These are phyloP conservation scores for Pachycephala philippinensis DNA, from an alignment of 2,113 vertebrate species.

Conservation along the genomic window DNA sequence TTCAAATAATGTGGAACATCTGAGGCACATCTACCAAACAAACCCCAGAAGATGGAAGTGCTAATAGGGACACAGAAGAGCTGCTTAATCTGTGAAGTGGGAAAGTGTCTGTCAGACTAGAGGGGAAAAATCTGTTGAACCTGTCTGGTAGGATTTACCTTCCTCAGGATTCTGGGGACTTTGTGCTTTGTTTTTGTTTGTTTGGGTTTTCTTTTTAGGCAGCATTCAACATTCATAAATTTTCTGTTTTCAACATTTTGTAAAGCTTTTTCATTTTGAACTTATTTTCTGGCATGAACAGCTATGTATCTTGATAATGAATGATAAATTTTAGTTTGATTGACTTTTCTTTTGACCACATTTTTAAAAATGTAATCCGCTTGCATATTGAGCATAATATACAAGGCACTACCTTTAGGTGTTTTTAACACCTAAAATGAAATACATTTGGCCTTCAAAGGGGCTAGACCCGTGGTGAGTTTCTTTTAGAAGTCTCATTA, in stretches of 20 bases:
- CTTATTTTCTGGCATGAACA: not conserved
- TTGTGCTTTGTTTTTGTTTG: not conserved
- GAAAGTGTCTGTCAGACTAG: not conserved
- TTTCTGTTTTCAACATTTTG: not conserved
- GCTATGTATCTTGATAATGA: not conserved
- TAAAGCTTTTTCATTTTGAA: not conserved
- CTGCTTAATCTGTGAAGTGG: not conserved
- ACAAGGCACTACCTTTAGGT: not conserved
- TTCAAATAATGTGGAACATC: not conserved
- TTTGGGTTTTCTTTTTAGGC: not conserved
- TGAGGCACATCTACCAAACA: not conserved
- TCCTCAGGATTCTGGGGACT: not conserved
- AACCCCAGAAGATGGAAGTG: not conserved
- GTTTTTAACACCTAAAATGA: not conserved
- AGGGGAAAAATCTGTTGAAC: not conserved
- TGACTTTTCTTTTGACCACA: not conserved
- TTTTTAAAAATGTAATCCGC: not conserved
- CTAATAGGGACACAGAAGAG: not conserved
- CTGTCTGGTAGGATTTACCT: not conserved
- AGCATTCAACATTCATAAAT: not conserved
- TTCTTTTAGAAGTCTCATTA: not conserved
- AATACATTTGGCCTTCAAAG: not conserved
- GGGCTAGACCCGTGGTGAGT: not conserved
- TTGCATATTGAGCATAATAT: not conserved
- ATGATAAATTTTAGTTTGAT: not conserved